Conservation (phyloP, 35 echinoderm and acorn worm genomes). For the Diadema setosum region DNA sequence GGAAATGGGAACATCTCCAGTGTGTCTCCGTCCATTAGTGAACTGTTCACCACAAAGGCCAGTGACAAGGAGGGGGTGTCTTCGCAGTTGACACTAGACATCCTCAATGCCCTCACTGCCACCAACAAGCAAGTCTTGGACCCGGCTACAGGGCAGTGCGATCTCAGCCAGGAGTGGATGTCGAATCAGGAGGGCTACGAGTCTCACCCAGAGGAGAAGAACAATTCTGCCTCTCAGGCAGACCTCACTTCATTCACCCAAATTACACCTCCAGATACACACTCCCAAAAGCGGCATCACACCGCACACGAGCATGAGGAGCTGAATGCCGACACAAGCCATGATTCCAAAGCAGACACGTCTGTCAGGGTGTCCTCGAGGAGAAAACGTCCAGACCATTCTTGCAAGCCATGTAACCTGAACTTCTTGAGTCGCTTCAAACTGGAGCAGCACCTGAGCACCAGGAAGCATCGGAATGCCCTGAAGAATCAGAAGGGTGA, state of each 20-base stretch:
- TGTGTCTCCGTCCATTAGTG: not conserved
- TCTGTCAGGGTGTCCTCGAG: not conserved
- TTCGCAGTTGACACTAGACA: not conserved
- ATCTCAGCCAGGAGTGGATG: not conserved
- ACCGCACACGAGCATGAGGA: not conserved
- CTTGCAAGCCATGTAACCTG: not conserved
- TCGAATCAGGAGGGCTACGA: not conserved
- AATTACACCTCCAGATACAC: too few relatives aligned
- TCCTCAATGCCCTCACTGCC: not conserved
- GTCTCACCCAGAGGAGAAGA: not conserved
- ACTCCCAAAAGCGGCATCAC: too few relatives aligned
- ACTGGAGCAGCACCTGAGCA: not conserved
- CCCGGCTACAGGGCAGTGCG: not conserved
- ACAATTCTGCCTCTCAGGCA: not conserved
- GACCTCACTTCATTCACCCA: not conserved
- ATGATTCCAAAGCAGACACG: not conserved
- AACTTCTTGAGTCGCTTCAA: conserved; percentile 1
- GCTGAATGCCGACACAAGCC: not conserved
- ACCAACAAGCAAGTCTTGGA: not conserved
- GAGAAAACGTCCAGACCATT: not conserved
- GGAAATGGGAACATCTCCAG: not conserved
- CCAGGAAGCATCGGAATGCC: not conserved
- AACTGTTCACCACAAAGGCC: not conserved
- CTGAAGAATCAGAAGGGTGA: not conserved
- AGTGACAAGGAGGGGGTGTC: not conserved